Percentiles rank a stretch among this genome's conserved stretches.
These are phyloP conservation scores for Amblyraja radiata DNA, from an alignment of 2,797 vertebrate genomes.

Conservation along the genomic window DNA sequence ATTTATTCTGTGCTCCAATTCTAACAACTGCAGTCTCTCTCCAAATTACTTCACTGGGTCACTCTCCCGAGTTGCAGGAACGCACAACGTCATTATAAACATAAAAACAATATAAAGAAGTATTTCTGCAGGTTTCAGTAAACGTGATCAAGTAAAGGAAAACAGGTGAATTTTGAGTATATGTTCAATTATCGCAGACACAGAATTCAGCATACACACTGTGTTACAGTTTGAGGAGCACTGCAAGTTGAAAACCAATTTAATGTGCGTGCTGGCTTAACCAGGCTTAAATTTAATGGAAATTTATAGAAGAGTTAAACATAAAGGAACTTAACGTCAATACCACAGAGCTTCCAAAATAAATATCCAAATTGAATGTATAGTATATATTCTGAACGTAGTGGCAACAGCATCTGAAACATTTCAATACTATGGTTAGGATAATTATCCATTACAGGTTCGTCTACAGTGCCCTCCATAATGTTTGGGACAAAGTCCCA, in stretches of 20 bases:
- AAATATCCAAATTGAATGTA: neutral
- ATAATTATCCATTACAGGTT: neutral
- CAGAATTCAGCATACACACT: neutral
- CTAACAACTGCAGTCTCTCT: too few relatives aligned
- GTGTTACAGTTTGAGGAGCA: neutral
- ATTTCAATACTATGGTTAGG: neutral
- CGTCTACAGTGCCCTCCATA: too few relatives aligned
- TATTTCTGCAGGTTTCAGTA: neutral
- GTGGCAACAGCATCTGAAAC: neutral
- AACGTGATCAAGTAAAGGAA: neutral
- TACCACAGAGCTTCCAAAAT: neutral
- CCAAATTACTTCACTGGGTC: neutral
- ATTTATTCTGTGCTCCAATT: too few relatives aligned
- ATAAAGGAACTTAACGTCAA: neutral
- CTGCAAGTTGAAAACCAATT: neutral
- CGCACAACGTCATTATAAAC: neutral
- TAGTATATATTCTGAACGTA: neutral
- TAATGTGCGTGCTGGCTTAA: neutral
- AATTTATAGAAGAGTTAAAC: neutral
- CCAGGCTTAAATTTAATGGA: neutral
- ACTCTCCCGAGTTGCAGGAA: neutral
- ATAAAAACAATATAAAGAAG: neutral
- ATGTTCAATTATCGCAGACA: neutral
- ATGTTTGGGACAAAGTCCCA: too few relatives aligned
- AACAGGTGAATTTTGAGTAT: neutral